These are phyloP conservation scores for Tachina grossa DNA, from an alignment of 2,888 invertebrate genomes.

Conservation along the genomic window DNA sequence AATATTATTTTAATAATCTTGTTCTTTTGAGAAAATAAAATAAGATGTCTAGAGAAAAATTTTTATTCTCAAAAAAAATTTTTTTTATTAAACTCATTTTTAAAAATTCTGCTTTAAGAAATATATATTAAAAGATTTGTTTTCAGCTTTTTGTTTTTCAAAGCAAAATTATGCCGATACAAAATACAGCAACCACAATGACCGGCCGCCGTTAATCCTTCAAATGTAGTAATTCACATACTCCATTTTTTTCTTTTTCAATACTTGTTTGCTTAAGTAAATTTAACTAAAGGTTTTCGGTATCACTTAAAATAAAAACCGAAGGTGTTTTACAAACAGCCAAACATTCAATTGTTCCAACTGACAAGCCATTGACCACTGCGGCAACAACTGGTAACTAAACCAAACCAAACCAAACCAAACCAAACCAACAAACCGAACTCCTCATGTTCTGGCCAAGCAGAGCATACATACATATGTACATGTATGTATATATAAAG, in stretches of 20 bases:
- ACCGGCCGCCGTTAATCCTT: conserved; percentile 63
- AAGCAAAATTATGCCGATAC: conserved; percentile 31
- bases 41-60: neutral
- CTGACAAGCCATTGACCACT: conserved; percentile 65
- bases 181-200: conserved; percentile 52
- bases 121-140: conserved; percentile 44
- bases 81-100: neutral
- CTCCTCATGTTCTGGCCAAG: neutral
- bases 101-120: neutral
- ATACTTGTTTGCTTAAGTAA: conserved; percentile 58
- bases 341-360: conserved; percentile 78
- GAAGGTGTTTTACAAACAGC: conserved; percentile 82
- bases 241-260: conserved; percentile 13
- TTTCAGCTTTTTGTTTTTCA: conserved; percentile 12
- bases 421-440: neutral
- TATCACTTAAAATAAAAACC: conserved; percentile 74
- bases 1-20: no score
- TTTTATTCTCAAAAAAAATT: neutral
- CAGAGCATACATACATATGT: neutral
- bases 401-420: neutral
- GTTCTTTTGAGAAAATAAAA: neutral
- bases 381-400: conserved; percentile 50
- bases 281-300: conserved; percentile 68
- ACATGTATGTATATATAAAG: no score
- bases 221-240: conserved; percentile 38